Evolutionary conservation across 2,113 vertebrate genomes (phyloP), one percentile per base, ranked within the genome.

Genomic region (Thymallus thymallus): DNA sequence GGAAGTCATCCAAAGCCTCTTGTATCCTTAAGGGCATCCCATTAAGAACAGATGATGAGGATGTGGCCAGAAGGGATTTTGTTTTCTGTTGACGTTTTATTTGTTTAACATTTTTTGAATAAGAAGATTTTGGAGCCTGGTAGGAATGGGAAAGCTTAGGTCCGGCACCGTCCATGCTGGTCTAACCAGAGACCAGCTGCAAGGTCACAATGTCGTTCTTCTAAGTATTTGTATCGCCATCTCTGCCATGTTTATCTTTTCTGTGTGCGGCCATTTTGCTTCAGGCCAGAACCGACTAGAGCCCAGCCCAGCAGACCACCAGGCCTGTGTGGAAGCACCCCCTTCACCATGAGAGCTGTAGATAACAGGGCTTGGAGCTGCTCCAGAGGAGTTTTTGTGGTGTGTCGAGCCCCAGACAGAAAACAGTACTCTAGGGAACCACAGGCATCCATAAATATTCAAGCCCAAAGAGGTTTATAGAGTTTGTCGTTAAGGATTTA

Each of bases 401-500:
- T 84, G 83, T 77, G 86, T 73, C 73, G 82, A 84, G 82, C 81
- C 63, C 79, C 86, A 88, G 87, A 91, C 86, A 87, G 85, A 85
- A 84, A 93, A 90, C 64, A 69, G 79, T 88, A 83, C 92, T 88
- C 89, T 73, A 68, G 90, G 86, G 90, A 88, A 85, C 88, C 83
- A 73, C 91, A 90, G 86, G 83, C 83, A 84, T 87, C 86, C 82
- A 91, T 91, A 93, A 93, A 92, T 92, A 90, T 91, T 89, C 87
- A 85, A 80, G 76, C 76, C 87, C 82, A 76, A 85, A 88, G 88
- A 89, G 86, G 85, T 92, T 92, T 91, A 87, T 92, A 76, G 86
- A 90, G 87, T 90, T 90, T 91, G 88, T 88, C 61, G 77, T 90
- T 84, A 89, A 91, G 86, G 88, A 92, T 92, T 93, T 92, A 93